Conservation (phyloP, 2,113 vertebrate genomes). For the Pluvialis apricaria region DNA sequence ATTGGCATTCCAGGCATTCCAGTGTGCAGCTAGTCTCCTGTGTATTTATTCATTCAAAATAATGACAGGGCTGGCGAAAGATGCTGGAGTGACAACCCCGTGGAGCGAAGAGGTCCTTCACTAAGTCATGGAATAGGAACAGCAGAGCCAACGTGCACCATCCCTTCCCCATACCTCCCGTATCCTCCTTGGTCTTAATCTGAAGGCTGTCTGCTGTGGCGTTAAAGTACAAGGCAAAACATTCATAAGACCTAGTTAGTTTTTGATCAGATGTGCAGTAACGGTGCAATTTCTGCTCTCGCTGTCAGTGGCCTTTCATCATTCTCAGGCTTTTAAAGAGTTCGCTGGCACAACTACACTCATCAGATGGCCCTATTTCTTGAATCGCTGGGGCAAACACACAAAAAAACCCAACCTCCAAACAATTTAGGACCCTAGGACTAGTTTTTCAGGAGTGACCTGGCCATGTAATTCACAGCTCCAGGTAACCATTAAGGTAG, state of each 20-base stretch:
- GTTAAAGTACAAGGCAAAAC: neutral
- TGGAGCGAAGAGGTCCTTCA: neutral
- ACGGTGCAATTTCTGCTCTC: neutral
- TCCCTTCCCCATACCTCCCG: neutral
- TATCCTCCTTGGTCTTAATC: neutral
- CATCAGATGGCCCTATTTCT: neutral
- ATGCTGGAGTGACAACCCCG: neutral
- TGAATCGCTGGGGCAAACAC: neutral
- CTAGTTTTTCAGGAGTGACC: neutral
- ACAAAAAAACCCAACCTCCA: neutral
- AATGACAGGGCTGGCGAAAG: neutral
- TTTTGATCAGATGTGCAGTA: neutral
- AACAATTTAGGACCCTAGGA: neutral
- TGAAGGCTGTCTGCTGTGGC: neutral
- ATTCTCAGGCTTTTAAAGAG: neutral
- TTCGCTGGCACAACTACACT: neutral
- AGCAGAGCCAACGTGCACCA: accelerated
- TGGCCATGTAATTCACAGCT: neutral
- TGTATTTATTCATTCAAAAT: constrained; percentile 55
- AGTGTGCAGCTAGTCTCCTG: neutral
- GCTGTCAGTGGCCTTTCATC: neutral
- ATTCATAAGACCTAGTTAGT: neutral
- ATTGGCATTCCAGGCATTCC: constrained; percentile 64
- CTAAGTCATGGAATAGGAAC: neutral
- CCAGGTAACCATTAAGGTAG: neutral